Conservation (phyloP, 2,797 vertebrate genomes). For the Huso huso region DNA sequence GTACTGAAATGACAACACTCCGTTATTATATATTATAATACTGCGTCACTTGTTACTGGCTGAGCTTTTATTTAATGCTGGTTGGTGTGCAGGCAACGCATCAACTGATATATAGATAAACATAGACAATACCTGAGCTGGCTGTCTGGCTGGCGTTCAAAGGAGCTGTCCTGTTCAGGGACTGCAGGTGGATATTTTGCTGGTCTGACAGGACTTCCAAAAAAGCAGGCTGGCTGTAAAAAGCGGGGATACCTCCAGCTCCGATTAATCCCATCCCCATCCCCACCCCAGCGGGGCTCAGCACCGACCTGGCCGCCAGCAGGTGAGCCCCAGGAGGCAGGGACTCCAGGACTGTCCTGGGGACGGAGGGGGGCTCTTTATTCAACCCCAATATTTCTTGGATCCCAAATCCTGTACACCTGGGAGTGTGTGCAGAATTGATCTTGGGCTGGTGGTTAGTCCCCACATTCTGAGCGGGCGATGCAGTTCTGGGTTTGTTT, state of each 20-base stretch:
- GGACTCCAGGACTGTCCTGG: constrained; percentile 65
- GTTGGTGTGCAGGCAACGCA: no score
- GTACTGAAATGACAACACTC: no score
- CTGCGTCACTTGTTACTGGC: no score
- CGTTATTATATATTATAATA: no score
- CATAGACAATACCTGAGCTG: constrained; percentile 74
- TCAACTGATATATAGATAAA: no score
- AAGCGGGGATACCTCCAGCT: constrained; percentile 78
- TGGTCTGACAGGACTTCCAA: constrained; percentile 85
- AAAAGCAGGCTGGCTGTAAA: constrained; percentile 88
- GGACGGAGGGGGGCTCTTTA: constrained; percentile 78
- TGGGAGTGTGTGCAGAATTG: constrained; percentile 54
- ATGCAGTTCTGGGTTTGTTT: constrained; percentile 58
- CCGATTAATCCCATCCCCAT: constrained; percentile 86
- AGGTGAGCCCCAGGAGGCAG: constrained; percentile 78
- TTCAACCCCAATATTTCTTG: constrained; percentile 95
- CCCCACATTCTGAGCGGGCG: constrained; percentile 43
- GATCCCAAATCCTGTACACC: constrained; percentile 95
- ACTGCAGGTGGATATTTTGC: constrained; percentile 80
- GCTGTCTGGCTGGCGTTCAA: constrained; percentile 80
- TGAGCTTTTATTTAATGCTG: no score
- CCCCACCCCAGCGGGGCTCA: constrained; percentile 74
- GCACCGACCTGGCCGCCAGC: constrained; percentile 81
- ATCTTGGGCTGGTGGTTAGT: constrained; percentile 51
- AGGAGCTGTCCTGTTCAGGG: constrained; percentile 65